phyloP scores from a whole-genome alignment of 1,140 invertebrate genomes.

The Drosophila equinoxialis region DNA sequence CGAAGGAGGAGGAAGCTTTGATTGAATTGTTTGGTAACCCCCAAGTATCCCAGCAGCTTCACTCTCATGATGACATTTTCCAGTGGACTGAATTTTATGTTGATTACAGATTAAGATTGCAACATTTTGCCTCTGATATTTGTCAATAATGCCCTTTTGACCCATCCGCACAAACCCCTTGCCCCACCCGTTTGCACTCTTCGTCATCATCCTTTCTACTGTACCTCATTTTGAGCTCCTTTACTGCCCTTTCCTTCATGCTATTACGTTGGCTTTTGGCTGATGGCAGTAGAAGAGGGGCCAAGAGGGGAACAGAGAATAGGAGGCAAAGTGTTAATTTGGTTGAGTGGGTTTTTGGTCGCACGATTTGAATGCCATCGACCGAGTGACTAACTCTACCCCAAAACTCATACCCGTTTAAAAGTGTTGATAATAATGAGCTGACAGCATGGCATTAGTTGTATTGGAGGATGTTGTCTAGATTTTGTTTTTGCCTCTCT shows the following conservation, averaged over 20 bases:
- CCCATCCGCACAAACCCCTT: slow-evolving; percentile 15
- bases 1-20: slow-evolving; percentile 41
- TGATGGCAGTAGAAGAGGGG: not conserved
- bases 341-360: slow-evolving; percentile 77
- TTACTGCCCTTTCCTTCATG: slow-evolving; percentile 1
- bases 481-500: not conserved
- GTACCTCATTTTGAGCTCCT: not conserved
- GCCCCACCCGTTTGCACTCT: slow-evolving; percentile 36
- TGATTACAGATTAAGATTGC: slow-evolving; percentile 81
- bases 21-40: slow-evolving; percentile 72
- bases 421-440: slow-evolving; percentile 78
- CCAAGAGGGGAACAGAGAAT: too few relatives aligned
- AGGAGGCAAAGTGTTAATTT: slow-evolving; percentile 71
- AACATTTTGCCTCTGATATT: slow-evolving; percentile 74
- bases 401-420: slow-evolving; percentile 21
- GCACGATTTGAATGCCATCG: slow-evolving; percentile 73
- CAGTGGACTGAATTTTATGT: slow-evolving; percentile 79
- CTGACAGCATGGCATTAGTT: slow-evolving; percentile 79
- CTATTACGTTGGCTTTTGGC: slow-evolving; percentile 5
- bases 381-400: slow-evolving; percentile 2
- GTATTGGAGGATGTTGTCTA: slow-evolving; percentile 52
- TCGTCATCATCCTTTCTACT: slow-evolving; percentile 13
- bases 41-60: slow-evolving; percentile 1
- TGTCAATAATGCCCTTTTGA: slow-evolving; percentile 72
- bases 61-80: slow-evolving; percentile 69